Conservation (phyloP, 2,888 invertebrate species). For the Sinopyrophorus schimmeli region DNA sequence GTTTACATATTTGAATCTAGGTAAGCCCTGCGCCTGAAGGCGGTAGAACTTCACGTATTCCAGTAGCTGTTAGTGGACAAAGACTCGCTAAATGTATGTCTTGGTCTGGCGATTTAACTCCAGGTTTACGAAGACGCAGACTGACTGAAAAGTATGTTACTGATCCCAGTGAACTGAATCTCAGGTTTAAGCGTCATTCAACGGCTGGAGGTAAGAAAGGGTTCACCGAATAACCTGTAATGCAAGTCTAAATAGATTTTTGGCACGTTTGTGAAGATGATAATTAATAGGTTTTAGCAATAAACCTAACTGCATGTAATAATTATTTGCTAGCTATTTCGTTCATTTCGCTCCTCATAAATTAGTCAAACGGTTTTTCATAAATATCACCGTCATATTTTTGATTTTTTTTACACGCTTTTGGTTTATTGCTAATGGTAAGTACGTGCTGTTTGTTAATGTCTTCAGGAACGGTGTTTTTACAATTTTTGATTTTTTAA, state of each 20-base stretch:
- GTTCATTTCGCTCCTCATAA: no score
- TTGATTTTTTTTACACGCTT: no score
- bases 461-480: no score
- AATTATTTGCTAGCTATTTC: no score
- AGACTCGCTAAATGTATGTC: conserved; percentile 72
- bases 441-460: no score
- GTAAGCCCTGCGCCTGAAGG: conserved; percentile 53
- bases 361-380: no score
- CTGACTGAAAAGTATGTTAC: conserved; percentile 82
- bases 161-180: conserved; percentile 80
- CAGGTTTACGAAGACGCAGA: conserved; percentile 75
- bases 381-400: no score
- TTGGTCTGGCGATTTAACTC: conserved; percentile 66
- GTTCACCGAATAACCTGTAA: conserved; percentile 1
- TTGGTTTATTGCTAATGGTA: no score
- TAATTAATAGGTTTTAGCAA: no score
- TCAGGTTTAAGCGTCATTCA: conserved; percentile 72
- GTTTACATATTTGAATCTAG: conserved; percentile 35
- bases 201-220: conserved; percentile 45
- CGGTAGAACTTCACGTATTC: conserved; percentile 65
- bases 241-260: conserved; percentile 1
- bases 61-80: conserved; percentile 62
- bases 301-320: no score
- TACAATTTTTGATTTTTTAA: no score
- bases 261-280: no score